phyloP scores from a whole-genome alignment of 2,888 invertebrate species.

The Drosophila melanocephala region DNA sequence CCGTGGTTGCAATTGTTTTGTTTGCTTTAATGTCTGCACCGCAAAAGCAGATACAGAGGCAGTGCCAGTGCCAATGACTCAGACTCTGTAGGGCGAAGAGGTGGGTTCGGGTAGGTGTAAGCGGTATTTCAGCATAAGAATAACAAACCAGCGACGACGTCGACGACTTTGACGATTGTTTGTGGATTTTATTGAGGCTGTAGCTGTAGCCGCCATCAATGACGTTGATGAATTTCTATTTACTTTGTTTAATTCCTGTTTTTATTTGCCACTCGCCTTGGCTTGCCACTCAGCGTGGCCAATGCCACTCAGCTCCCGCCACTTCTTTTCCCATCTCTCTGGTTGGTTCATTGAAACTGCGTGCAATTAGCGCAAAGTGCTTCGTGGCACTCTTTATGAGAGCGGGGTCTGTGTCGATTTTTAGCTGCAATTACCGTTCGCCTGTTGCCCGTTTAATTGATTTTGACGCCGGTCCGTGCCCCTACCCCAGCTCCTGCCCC shows the following conservation, averaged over 20 bases:
- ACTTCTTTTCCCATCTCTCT: neutral
- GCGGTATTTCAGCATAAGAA: constrained; percentile 30
- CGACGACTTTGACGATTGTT: constrained; percentile 55
- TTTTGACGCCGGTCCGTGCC: constrained; percentile 75
- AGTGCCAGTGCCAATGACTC: constrained; percentile 16
- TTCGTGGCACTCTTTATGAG: constrained; percentile 61
- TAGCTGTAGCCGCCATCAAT: constrained; percentile 48
- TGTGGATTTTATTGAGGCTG: constrained; percentile 75
- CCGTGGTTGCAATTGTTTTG: constrained; percentile 66
- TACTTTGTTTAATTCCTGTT: constrained; percentile 80
- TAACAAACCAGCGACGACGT: constrained; percentile 53
- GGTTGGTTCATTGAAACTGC: constrained; percentile 54
- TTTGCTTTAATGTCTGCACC: constrained; percentile 70
- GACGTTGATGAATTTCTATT: constrained; percentile 82
- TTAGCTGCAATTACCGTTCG: constrained; percentile 80
- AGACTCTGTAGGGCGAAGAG: neutral
- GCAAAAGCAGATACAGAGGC: constrained; percentile 37
- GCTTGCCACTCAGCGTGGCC: constrained; percentile 55
- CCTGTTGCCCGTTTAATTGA: constrained; percentile 81
- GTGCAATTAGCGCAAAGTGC: constrained; percentile 81
- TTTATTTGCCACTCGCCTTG: constrained; percentile 79
- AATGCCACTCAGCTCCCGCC: constrained; percentile 1
- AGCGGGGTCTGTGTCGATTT: constrained; percentile 56
- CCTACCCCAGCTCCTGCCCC: constrained; percentile 1
- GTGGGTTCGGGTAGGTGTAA: constrained; percentile 8